Evolutionary conservation across 2,113 vertebrate genomes (phyloP).

Genomic region (Halichoerus grypus): DNA sequence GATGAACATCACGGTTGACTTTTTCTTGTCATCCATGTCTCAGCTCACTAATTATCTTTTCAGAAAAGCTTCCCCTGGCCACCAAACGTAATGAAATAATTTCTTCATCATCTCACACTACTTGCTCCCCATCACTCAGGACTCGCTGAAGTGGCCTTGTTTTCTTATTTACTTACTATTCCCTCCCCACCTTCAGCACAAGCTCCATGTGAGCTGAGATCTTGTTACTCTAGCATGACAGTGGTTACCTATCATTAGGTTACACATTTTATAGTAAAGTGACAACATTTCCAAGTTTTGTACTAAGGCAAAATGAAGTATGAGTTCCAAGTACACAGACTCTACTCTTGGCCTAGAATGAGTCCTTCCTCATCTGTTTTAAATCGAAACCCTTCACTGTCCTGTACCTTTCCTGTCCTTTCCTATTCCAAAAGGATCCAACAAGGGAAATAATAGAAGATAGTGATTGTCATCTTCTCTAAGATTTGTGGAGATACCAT

Average conservation of each 20-base stretch:
- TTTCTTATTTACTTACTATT: not conserved
- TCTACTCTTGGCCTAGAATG: not conserved
- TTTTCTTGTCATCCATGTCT: not conserved
- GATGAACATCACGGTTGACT: not conserved
- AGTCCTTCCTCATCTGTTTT: not conserved
- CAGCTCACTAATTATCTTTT: not conserved
- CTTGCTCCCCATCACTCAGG: not conserved
- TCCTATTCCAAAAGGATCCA: not conserved
- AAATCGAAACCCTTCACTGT: not conserved
- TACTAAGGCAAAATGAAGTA: not conserved
- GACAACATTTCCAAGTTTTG: not conserved
- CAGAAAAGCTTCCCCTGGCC: not conserved
- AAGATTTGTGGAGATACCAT: not conserved
- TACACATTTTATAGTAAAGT: slow-evolving; percentile 6
- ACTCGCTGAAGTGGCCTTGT: not conserved
- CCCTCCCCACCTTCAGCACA: not conserved
- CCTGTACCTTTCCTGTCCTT: not conserved
- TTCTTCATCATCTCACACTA: not conserved
- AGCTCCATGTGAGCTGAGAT: not conserved
- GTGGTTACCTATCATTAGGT: not conserved
- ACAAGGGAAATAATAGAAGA: not conserved
- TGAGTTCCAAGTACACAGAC: not conserved
- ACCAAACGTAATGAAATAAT: not conserved
- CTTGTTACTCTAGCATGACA: not conserved
- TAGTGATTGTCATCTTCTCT: not conserved